phyloP scores from a whole-genome alignment of 2,888 invertebrate genomes.

The Tuta absoluta region DNA sequence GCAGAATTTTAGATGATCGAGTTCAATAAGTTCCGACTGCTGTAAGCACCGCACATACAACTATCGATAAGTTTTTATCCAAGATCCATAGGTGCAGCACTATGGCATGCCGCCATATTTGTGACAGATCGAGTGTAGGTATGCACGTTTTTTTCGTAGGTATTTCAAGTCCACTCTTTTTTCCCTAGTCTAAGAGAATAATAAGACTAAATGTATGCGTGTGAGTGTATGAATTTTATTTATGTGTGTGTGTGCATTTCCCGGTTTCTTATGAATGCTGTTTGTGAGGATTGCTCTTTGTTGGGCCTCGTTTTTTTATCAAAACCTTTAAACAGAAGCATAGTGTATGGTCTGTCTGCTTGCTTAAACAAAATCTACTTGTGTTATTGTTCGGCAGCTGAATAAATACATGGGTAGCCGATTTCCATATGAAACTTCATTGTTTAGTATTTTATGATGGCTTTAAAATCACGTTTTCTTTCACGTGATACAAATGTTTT shows the following conservation, averaged over 20 bases:
- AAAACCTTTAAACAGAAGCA: not conserved
- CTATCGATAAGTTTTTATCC: too few species aligned
- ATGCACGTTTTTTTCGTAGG: too few species aligned
- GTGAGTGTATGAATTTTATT: not conserved
- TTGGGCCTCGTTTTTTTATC: not conserved
- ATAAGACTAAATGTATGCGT: conserved; percentile 14
- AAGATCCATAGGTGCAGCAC: too few species aligned
- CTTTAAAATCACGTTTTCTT: not conserved
- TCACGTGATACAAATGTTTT: not conserved
- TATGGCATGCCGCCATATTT: too few species aligned
- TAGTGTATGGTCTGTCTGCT: not conserved
- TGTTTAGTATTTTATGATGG: not conserved
- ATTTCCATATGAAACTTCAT: not conserved
- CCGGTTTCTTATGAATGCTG: not conserved
- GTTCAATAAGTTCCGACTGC: too few species aligned
- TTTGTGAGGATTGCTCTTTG: not conserved
- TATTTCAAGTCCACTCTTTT: too few species aligned
- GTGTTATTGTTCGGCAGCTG: not conserved
- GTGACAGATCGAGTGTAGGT: too few species aligned
- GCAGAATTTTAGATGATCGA: too few species aligned
- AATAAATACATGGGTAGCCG: not conserved
- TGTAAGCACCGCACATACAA: too few species aligned
- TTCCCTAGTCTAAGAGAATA: too few species aligned
- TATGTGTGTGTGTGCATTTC: conserved; percentile 5
- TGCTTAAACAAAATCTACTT: not conserved